phyloP scores from a whole-genome alignment of 2,113 vertebrate genomes.

The Tauraco erythrolophus region DNA sequence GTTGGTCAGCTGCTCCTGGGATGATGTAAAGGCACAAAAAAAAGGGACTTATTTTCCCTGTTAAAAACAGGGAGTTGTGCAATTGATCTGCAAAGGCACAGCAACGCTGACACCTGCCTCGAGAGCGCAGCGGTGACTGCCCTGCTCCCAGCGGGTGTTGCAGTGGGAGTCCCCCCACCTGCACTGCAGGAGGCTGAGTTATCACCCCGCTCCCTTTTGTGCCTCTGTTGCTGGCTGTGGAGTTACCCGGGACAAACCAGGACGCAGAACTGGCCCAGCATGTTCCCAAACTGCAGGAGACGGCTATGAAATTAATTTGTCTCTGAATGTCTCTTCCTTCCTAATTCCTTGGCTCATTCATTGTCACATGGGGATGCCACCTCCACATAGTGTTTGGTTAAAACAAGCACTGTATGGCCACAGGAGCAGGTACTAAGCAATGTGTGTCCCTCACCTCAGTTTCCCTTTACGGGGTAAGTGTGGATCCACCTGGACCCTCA shows the following conservation, averaged over 20 bases:
- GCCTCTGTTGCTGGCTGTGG: not conserved
- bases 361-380: not conserved
- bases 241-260: not conserved
- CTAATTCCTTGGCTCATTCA: not conserved
- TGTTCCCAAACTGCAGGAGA: not conserved
- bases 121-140: no score
- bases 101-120: not conserved
- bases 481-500: not conserved
- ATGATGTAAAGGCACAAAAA: not conserved
- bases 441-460: rapidly evolving
- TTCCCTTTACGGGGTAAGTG: not conserved
- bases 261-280: not conserved
- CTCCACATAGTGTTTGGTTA: rapidly evolving
- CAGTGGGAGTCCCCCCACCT: not conserved
- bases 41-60: rapidly evolving
- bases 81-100: not conserved
- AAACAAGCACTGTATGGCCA: not conserved
- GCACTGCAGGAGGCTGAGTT: not conserved
- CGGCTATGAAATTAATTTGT: not conserved
- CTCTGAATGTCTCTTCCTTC: not conserved
- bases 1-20: not conserved
- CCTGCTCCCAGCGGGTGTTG: not conserved
- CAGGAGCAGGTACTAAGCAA: not conserved
- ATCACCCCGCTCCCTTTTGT: not conserved
- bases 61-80: not conserved